phyloP scores from a whole-genome alignment of 2,113 vertebrate genomes.

The Furnarius figulus region DNA sequence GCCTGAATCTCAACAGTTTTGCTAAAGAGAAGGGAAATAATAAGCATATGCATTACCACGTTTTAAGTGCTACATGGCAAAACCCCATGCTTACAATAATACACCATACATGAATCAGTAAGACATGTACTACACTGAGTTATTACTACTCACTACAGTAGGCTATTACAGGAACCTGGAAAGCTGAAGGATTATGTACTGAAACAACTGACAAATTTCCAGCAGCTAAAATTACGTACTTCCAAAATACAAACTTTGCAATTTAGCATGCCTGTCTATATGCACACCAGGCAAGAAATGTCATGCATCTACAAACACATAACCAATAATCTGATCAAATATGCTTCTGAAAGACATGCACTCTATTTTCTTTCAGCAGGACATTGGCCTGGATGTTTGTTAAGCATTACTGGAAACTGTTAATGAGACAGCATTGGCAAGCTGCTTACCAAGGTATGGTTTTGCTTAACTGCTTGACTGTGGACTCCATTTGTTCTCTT shows the following conservation, averaged over 20 bases:
- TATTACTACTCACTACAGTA: not conserved
- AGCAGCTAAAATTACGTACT: not conserved
- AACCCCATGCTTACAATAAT: not conserved
- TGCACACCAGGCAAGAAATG: not conserved
- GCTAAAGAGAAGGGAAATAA: not conserved
- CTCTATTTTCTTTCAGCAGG: not conserved
- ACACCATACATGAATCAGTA: not conserved
- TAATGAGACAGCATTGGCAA: not conserved
- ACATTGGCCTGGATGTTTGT: not conserved
- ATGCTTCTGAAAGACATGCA: not conserved
- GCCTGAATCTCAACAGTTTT: not conserved
- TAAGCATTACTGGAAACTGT: not conserved
- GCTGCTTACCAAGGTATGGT: slow-evolving; percentile 71
- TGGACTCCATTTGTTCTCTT: slow-evolving; percentile 81
- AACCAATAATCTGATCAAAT: not conserved
- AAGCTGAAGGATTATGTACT: not conserved
- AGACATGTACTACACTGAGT: not conserved
- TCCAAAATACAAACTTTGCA: not conserved
- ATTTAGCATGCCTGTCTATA: not conserved
- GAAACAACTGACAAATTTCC: not conserved
- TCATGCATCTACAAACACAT: not conserved
- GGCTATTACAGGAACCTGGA: not conserved
- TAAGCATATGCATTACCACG: not conserved
- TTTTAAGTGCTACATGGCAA: not conserved
- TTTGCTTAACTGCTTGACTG: slow-evolving; percentile 75